These are phyloP conservation scores for Melanostoma mellinum DNA, from an alignment of 2,888 invertebrate genomes.

Conservation along the genomic window DNA sequence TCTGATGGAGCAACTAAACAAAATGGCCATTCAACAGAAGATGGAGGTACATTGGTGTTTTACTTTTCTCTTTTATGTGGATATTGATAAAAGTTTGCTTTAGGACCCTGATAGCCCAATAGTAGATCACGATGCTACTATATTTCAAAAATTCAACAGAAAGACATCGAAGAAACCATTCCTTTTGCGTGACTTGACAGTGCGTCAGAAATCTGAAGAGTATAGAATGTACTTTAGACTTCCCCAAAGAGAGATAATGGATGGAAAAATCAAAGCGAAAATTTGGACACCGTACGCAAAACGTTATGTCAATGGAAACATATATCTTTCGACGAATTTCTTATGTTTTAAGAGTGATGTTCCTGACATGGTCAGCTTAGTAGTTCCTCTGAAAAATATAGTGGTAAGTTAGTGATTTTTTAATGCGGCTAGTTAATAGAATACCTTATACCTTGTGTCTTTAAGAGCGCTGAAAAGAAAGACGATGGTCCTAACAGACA, in stretches of 20 bases:
- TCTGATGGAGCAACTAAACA: constrained; percentile 96
- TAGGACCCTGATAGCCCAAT: constrained; percentile 94
- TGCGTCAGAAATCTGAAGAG: constrained; percentile 95
- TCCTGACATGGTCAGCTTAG: constrained; percentile 89
- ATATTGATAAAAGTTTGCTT: constrained; percentile 36
- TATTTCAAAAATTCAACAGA: constrained; percentile 91
- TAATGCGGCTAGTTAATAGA: background rate
- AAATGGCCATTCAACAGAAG: constrained; percentile 96
- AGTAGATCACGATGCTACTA: constrained; percentile 93
- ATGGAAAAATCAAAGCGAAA: constrained; percentile 92
- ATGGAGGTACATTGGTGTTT: constrained; percentile 76
- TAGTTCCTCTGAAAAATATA: constrained; percentile 93
- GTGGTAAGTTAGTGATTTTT: constrained; percentile 79
- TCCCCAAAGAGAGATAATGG: constrained; percentile 94
- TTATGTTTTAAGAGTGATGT: constrained; percentile 98
- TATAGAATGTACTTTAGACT: constrained; percentile 93
- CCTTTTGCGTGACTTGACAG: constrained; percentile 96
- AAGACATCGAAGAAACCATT: constrained; percentile 94
- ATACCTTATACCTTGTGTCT: background rate
- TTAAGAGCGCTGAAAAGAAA: constrained; percentile 81
- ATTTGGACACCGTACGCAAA: constrained; percentile 98
- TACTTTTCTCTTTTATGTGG: too few species aligned
- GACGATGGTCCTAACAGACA: constrained; percentile 81
- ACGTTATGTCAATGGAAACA: constrained; percentile 91
- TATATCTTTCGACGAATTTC: constrained; percentile 96